Conservation (phyloP, 2,797 vertebrate genomes). For the Sebastes vulpes region DNA sequence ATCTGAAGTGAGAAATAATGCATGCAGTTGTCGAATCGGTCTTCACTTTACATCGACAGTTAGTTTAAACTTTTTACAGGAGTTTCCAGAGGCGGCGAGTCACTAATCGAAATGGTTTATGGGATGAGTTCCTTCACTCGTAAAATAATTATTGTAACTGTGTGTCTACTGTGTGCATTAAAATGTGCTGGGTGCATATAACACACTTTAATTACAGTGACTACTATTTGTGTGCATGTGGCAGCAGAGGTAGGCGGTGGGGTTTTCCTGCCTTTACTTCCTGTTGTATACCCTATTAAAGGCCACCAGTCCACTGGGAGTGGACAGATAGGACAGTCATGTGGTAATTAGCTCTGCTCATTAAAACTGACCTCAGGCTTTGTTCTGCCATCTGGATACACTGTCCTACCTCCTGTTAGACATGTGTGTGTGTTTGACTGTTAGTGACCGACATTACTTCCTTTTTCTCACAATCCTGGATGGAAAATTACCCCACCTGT, state of each 20-base stretch:
- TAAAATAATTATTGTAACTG: background rate
- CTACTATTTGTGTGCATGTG: background rate
- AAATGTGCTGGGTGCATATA: background rate
- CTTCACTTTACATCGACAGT: too few relatives aligned
- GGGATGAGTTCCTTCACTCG: too few relatives aligned
- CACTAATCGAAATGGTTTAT: too few relatives aligned
- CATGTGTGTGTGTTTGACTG: background rate
- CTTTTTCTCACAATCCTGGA: background rate
- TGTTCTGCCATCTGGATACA: conserved; percentile 77
- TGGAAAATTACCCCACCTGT: background rate
- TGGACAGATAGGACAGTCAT: conserved; percentile 56
- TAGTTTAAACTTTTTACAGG: too few relatives aligned
- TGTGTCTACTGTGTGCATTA: background rate
- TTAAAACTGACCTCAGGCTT: conserved; percentile 74
- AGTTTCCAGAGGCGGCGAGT: too few relatives aligned
- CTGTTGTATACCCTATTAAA: conserved; percentile 59
- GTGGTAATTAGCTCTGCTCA: conserved; percentile 75
- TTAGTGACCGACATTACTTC: conserved; percentile 6
- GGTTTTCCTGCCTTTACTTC: conserved; percentile 53
- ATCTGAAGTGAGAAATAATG: too few relatives aligned
- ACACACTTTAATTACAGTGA: conserved; percentile 1
- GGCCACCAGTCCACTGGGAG: conserved; percentile 45
- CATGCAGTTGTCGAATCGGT: too few relatives aligned
- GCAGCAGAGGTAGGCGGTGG: background rate
- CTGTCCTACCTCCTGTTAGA: conserved; percentile 53